phyloP scores from a whole-genome alignment of 2,113 vertebrate genomes.

The Crocuta crocuta region DNA sequence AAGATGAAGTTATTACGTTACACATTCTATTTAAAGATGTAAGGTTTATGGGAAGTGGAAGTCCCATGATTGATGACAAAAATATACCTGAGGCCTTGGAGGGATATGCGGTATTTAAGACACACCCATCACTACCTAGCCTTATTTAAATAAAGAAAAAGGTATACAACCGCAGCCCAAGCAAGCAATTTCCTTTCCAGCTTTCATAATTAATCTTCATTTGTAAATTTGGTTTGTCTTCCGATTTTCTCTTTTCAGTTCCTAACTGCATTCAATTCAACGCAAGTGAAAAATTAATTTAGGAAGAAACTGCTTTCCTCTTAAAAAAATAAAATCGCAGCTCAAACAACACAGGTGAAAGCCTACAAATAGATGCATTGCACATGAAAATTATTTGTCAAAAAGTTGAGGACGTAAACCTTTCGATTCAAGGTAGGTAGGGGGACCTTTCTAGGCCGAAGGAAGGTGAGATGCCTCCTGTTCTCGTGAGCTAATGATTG shows the following conservation, averaged over 20 bases:
- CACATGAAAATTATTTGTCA: background rate
- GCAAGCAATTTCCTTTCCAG: conserved; percentile 58
- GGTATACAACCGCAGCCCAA: background rate
- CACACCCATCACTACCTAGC: background rate
- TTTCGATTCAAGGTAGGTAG: conserved; percentile 27
- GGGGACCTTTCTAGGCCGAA: conserved; percentile 34
- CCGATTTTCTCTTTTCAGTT: conserved; percentile 46
- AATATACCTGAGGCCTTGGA: background rate
- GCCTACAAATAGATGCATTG: background rate
- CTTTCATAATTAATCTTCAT: conserved; percentile 72
- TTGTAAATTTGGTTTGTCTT: conserved; percentile 61
- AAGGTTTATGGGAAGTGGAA: background rate
- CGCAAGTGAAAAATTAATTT: conserved; percentile 72
- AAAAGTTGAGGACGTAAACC: background rate
- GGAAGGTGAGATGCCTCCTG: conserved; percentile 39
- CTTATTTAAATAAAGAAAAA: conserved; percentile 55
- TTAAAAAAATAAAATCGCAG: background rate
- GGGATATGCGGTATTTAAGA: background rate
- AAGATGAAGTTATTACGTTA: conserved; percentile 57
- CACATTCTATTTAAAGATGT: conserved; percentile 55
- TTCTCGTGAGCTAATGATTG: conserved; percentile 50
- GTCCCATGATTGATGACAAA: background rate
- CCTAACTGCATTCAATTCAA: conserved; percentile 55
- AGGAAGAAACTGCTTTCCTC: conserved; percentile 51
- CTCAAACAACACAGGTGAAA: background rate